Conservation (phyloP, 2,888 invertebrate species). For the Glaucopsyche alexis region DNA sequence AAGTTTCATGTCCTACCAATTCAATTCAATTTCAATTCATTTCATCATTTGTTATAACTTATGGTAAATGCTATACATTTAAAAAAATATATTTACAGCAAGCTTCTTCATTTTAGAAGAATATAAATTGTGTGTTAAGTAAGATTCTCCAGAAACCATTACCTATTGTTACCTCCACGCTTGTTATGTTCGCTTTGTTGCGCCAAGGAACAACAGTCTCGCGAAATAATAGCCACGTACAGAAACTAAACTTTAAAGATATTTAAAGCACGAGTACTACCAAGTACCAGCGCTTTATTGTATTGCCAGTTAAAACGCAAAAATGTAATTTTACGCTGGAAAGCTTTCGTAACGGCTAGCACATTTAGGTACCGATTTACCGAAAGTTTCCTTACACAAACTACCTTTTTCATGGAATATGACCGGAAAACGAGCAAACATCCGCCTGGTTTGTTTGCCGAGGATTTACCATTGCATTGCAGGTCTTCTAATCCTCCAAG, state of each 20-base stretch:
- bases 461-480: no score
- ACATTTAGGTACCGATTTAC: no score
- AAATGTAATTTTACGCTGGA: not conserved
- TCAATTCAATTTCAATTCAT: no score
- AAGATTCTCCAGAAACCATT: conserved; percentile 6
- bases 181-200: conserved; percentile 15
- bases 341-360: not conserved
- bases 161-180: not conserved
- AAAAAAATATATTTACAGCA: no score
- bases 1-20: no score
- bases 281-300: not conserved
- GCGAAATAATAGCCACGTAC: conserved; percentile 3
- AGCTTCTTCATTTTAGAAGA: not conserved
- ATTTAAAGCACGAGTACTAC: no score
- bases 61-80: no score
- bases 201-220: conserved; percentile 5
- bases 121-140: conserved; percentile 7
- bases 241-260: conserved; percentile 17
- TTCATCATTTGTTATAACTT: no score
- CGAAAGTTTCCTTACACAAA: not conserved
- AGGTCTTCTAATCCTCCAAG: no score
- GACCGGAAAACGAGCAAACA: no score
- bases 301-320: not conserved
- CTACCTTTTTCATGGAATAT: not conserved
- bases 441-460: no score